These are phyloP conservation scores for Archaeoteleia sp. DNA, from an alignment of 2,888 invertebrate species.

Conservation along the genomic window DNA sequence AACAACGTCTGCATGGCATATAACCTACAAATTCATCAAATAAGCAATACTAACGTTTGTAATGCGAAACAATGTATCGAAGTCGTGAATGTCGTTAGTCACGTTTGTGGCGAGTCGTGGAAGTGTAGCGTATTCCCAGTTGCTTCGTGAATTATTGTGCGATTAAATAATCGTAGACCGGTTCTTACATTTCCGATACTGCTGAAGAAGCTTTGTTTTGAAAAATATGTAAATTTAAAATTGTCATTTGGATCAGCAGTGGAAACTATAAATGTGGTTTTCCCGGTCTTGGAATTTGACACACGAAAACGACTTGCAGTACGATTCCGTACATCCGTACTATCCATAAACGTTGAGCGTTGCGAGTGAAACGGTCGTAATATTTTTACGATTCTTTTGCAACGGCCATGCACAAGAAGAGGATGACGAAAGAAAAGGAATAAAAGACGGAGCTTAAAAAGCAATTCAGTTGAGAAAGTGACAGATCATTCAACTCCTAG, in stretches of 20 bases:
- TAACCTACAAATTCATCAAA: no score
- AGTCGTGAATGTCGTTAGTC: no score
- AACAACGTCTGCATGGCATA: no score
- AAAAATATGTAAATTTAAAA: constrained; percentile 4
- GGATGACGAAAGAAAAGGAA: constrained; percentile 6
- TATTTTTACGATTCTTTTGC: constrained; percentile 44
- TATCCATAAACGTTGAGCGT: constrained; percentile 42
- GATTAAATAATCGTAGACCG: background rate
- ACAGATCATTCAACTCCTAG: constrained; percentile 40
- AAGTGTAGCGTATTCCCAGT: no score
- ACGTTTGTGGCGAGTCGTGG: no score
- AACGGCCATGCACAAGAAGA: constrained; percentile 15
- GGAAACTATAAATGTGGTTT: constrained; percentile 28
- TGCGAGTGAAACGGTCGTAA: constrained; percentile 42
- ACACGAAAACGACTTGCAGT: constrained; percentile 24
- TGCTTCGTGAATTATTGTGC: no score
- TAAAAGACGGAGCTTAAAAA: constrained; percentile 33
- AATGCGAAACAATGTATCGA: no score
- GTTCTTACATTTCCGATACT: background rate
- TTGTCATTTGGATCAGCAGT: constrained; percentile 1
- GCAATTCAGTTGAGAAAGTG: constrained; percentile 43
- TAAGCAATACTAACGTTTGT: no score
- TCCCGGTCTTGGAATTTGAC: constrained; percentile 23
- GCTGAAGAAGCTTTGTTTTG: constrained; percentile 1
- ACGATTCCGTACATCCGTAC: constrained; percentile 20